Evolutionary conservation across 2,888 invertebrate species (phyloP).

Genomic region (Melinaea marsaeus): DNA sequence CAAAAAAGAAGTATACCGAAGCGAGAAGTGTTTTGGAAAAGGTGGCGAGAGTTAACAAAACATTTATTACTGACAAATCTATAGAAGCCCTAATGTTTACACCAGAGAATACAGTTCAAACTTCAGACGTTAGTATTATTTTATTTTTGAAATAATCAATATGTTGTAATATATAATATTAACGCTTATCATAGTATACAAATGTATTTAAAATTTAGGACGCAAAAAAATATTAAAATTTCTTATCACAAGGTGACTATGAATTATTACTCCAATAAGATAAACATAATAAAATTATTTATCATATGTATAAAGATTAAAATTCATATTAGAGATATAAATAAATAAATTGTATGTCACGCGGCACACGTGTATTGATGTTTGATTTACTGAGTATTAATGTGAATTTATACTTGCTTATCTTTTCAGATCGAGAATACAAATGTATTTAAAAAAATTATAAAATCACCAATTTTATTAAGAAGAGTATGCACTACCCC

Average conservation of each 20-base stretch:
- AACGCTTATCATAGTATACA: too few relatives aligned
- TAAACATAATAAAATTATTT: too few relatives aligned
- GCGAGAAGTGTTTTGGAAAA: constrained; percentile 79
- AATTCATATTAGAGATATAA: too few relatives aligned
- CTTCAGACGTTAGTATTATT: background rate
- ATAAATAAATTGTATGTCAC: too few relatives aligned
- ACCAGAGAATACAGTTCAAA: background rate
- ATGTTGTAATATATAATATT: too few relatives aligned
- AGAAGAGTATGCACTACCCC: constrained; percentile 80
- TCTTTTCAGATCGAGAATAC: constrained; percentile 12
- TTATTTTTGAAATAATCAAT: too few relatives aligned
- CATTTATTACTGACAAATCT: constrained; percentile 67
- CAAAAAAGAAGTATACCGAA: constrained; percentile 79
- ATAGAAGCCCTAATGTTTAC: constrained; percentile 1
- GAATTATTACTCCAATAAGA: too few relatives aligned
- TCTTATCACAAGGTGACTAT: too few relatives aligned
- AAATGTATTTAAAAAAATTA: constrained; percentile 11
- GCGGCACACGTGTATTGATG: background rate
- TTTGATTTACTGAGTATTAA: background rate
- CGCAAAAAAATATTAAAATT: too few relatives aligned
- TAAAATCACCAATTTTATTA: constrained; percentile 64
- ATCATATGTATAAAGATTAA: too few relatives aligned
- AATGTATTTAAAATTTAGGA: too few relatives aligned
- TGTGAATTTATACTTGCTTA: too few relatives aligned
- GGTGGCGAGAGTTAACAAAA: constrained; percentile 80